A percentile compares a stretch with the other conserved stretches of the same genome.
These are phyloP conservation scores for Sorex maritimensis DNA, from an alignment of 2,797 vertebrate species.

Conservation along the genomic window DNA sequence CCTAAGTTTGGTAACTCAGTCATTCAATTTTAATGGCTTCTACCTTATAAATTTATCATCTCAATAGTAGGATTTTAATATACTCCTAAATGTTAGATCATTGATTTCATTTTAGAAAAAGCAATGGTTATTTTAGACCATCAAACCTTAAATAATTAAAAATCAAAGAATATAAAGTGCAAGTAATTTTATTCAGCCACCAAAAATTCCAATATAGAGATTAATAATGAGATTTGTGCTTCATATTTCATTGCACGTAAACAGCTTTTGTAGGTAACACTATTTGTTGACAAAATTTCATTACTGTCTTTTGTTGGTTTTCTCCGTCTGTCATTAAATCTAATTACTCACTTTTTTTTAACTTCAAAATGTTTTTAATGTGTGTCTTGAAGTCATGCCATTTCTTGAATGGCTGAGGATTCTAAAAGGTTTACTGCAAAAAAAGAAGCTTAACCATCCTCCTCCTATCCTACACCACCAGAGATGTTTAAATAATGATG, in stretches of 20 bases:
- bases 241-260: conserved; percentile 53
- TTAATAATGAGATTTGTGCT: conserved; percentile 1
- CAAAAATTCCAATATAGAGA: conserved; percentile 44
- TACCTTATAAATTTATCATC: conserved; percentile 69
- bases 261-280: conserved; percentile 69
- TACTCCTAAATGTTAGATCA: conserved; percentile 44
- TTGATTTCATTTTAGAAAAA: conserved; percentile 64
- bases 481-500: conserved; percentile 71
- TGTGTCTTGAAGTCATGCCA: conserved; percentile 67
- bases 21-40: conserved; percentile 60
- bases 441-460: conserved; percentile 80
- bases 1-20: conserved; percentile 37
- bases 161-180: conserved; percentile 51
- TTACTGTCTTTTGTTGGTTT: conserved; percentile 53
- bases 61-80: conserved; percentile 67
- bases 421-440: conserved; percentile 80
- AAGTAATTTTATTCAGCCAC: conserved; percentile 64
- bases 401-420: conserved; percentile 76
- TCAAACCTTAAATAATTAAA: conserved; percentile 58
- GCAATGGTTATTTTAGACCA: conserved; percentile 42
- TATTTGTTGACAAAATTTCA: conserved; percentile 61
- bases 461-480: conserved; percentile 78
- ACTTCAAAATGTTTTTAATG: conserved; percentile 57
- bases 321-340: conserved; percentile 43
- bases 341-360: conserved; percentile 19